phyloP scores from a whole-genome alignment of 2,113 vertebrate species.

The Osmerus mordax region DNA sequence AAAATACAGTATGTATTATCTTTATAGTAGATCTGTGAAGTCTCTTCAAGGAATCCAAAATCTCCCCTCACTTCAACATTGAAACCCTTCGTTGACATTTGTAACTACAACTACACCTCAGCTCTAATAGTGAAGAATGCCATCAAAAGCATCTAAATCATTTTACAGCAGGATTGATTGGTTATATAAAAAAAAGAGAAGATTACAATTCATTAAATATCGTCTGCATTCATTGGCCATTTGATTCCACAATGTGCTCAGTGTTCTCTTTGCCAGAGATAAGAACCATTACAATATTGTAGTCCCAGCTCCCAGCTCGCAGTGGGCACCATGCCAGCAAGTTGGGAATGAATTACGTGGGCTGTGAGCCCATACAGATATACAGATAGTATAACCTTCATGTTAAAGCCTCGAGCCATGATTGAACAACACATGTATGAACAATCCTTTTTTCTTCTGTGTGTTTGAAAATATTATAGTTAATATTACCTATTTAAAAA shows the following conservation, averaged over 20 bases:
- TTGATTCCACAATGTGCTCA: slow-evolving; percentile 54
- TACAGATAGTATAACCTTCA: slow-evolving; percentile 14
- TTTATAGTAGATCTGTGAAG: too few relatives aligned
- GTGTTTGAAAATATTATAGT: neutral
- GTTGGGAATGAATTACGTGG: slow-evolving; percentile 67
- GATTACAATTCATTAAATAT: slow-evolving; percentile 68
- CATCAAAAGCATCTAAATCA: slow-evolving; percentile 61
- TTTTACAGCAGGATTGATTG: slow-evolving; percentile 56
- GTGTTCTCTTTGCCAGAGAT: slow-evolving; percentile 57
- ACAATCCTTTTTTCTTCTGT: slow-evolving; percentile 29
- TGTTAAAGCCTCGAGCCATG: slow-evolving; percentile 16
- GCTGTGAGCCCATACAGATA: slow-evolving; percentile 50
- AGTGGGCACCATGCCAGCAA: slow-evolving; percentile 56
- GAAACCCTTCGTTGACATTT: neutral
- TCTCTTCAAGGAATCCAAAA: too few relatives aligned
- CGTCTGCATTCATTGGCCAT: slow-evolving; percentile 61
- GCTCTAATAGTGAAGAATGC: slow-evolving; percentile 27
- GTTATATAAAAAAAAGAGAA: slow-evolving; percentile 42
- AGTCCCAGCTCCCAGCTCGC: slow-evolving; percentile 56
- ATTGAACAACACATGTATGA: slow-evolving; percentile 32
- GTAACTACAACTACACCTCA: neutral
- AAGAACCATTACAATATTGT: slow-evolving; percentile 70
- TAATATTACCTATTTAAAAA: neutral
- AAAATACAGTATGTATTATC: too few relatives aligned
- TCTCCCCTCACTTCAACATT: too few relatives aligned